Base-by-base conservation (phyloP, 1,140 invertebrate genomes). In the Pararge aegeria region DNA sequence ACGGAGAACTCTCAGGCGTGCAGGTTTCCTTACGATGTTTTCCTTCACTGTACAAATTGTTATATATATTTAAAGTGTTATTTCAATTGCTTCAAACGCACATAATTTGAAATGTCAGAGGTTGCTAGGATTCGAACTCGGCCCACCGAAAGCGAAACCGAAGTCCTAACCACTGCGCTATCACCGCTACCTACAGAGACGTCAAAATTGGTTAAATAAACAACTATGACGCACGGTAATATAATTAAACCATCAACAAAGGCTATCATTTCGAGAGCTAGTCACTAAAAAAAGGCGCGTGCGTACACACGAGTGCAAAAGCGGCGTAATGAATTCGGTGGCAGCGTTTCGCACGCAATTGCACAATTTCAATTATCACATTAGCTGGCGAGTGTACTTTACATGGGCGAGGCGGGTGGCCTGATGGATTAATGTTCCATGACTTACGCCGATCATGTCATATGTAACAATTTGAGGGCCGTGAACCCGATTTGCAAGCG, bases 361-460 rank as follows among this genome's bases (percentile, higher is more conserved):
- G 81, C 86, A 89, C 83, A 86, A 84, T 89, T 87, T 87, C 86
- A 89, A 89, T 89, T 89, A 89, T 86, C 75, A 73, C 72, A 87
- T 85, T 87, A 88, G 77, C 82, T 68, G 54, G 69, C 61, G 61
- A 59, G 62, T 66, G 40, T 66, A 60, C 63, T 40, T 54, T 53
- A 52, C 60, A 55, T 72, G 75, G 72, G 72, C 49, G 72, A 68
- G 71, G 66, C 68, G 52, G 55, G 56, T 51, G 27, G 53, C 54
- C 61, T 75, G 67, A 73, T 75, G 66, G 63, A 70, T 73, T 66
- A 63, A 55, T 55, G 53, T 65, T 51, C 24, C 24, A 53, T 37
- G 52, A 55, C 18, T 16, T 55, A 19, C 51, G 16, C 30, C 30
- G 44, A 55, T 27, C 30, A 37, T 52, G 40, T 58, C 51, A 53